Evolutionary conservation across 2,797 vertebrate species (phyloP).

Genomic region (Oreochromis grahami): DNA sequence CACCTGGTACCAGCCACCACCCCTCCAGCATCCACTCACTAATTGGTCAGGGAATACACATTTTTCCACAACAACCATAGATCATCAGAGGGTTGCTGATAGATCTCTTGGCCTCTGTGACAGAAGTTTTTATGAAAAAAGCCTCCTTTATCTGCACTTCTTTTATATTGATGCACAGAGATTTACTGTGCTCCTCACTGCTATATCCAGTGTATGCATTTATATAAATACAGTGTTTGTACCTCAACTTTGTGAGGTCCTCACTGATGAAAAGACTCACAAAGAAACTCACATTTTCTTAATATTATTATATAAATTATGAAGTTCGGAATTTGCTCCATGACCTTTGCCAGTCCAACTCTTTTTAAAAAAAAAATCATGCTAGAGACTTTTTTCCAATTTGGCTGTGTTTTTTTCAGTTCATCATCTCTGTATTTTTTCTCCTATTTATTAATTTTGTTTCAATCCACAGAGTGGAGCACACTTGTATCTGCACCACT

Average conservation of each 20-base stretch:
- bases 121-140: neutral
- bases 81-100: neutral
- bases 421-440: neutral
- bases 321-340: neutral
- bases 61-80: neutral
- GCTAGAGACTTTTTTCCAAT: neutral
- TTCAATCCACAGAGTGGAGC: neutral
- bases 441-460: neutral
- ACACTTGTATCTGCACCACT: neutral
- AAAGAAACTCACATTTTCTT: neutral
- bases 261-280: neutral
- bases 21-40: neutral
- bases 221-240: neutral
- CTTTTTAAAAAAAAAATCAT: neutral
- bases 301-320: neutral
- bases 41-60: neutral
- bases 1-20: neutral
- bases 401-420: neutral
- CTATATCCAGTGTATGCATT: neutral
- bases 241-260: neutral
- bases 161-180: neutral
- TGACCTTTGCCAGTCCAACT: neutral
- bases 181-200: neutral
- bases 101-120: neutral
- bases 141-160: neutral